Base-by-base conservation (phyloP, 2,113 vertebrate genomes). In the Cettia cetti region DNA sequence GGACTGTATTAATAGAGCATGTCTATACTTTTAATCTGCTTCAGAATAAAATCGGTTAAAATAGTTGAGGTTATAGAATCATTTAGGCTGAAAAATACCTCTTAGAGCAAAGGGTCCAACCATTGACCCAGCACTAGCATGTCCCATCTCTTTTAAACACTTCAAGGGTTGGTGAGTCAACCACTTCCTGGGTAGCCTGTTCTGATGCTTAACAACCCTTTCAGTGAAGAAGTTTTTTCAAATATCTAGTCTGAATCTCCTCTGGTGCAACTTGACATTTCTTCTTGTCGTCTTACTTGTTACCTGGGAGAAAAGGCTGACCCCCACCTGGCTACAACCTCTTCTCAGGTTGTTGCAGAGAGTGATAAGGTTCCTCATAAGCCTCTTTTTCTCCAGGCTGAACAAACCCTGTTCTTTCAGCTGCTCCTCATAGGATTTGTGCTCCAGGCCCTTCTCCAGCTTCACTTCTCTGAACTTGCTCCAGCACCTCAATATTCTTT, bases 381-480 rank as follows among this genome's bases (percentile, higher is more conserved):
- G 24, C 20, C 17, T 68, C 17, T 44, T 60, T 30, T 47, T 30
- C n/a, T 82, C 11, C 26, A 61, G 16, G 9, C 19, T 76, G 31
- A 82, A 19, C 54, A 68, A 31, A 20, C 14, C 6, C 24, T 40
- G 35, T 18, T 72, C 17, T 56, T 35, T 68, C 47, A 68, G 21
- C 30, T 54, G 20, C 5, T 60, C 7, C 17, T 61, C 16, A 15
- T 1, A 17, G 42, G 30, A 27, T 17, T 39, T 66, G 33, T 74
- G 37, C 14, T 45, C 45, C 53, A 60, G 28, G 13, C 37, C 23
- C 28, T 66, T 66, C 33, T 45, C 15, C 39, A 53, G 13, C 52
- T 39, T 33, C 20, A 7, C 26, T 60, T 30, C 45, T 60, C n/a
- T 68, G 53, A 28, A 12, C n/a, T n/a, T 0, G 0, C 20, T 68